Conservation (phyloP, 2,113 vertebrate species). For the Helogale parvula region DNA sequence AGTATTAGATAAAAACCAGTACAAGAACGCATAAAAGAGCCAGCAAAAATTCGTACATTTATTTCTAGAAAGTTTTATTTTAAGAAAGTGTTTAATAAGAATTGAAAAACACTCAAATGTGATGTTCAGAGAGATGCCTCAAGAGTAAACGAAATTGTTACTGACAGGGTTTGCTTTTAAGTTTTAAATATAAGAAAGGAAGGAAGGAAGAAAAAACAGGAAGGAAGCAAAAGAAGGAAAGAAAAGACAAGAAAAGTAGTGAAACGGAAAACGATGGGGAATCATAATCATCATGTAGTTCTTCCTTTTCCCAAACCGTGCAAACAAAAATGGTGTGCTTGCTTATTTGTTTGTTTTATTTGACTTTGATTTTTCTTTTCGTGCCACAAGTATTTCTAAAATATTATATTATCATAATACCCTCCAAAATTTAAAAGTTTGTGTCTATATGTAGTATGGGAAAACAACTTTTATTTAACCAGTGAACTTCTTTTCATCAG, state of each 20-base stretch:
- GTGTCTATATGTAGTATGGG: not conserved
- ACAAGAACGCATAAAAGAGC: not conserved
- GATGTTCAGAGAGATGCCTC: not conserved
- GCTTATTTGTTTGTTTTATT: conserved; percentile 29
- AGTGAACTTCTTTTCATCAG: not conserved
- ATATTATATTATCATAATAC: not conserved
- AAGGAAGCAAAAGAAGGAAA: not conserved
- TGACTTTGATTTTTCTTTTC: not conserved
- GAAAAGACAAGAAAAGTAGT: not conserved
- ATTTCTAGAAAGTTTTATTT: not conserved
- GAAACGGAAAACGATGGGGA: not conserved
- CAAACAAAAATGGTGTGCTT: conserved; percentile 40
- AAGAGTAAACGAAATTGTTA: conserved; percentile 1
- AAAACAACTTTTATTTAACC: not conserved
- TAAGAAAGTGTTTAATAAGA: not conserved
- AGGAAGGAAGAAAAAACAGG: not conserved
- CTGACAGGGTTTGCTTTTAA: not conserved
- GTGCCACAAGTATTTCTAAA: not conserved
- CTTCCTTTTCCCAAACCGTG: conserved; percentile 27
- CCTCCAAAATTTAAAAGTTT: not conserved
- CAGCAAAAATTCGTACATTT: not conserved
- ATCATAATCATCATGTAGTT: not conserved
- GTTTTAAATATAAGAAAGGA: not conserved
- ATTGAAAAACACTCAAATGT: not conserved
- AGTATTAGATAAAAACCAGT: conserved; percentile 24